A percentile compares a stretch with the other conserved stretches of the same genome.
Evolutionary conservation across 2,888 invertebrate genomes (phyloP).

Genomic region (Zonitis immaculata): DNA sequence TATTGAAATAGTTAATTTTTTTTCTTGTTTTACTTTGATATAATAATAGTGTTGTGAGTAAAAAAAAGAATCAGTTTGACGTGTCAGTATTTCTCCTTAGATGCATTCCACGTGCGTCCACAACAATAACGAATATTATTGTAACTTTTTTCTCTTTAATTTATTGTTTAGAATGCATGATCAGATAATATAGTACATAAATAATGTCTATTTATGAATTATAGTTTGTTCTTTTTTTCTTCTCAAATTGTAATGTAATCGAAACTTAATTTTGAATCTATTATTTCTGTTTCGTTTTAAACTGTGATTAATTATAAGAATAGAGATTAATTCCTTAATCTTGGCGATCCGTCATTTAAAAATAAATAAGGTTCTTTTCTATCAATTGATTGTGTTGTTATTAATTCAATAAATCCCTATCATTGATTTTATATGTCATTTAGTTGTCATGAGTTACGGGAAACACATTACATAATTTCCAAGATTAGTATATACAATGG

Average conservation of each 20-base stretch:
- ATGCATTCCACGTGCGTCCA: slow-evolving; percentile 34
- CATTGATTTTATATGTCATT: not conserved
- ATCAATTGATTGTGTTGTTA: not conserved
- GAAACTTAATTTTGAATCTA: not conserved
- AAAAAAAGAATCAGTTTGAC: slow-evolving; percentile 12
- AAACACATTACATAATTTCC: not conserved
- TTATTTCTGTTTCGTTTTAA: not conserved
- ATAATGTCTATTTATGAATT: slow-evolving; percentile 2
- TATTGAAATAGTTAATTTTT: slow-evolving; percentile 17
- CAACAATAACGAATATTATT: slow-evolving; percentile 12
- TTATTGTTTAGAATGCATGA: slow-evolving; percentile 12
- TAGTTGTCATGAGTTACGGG: not conserved
- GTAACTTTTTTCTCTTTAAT: too few relatives aligned
- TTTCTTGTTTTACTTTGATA: slow-evolving; percentile 44
- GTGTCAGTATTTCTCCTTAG: slow-evolving; percentile 29
- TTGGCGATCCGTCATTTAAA: not conserved
- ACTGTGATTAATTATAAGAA: not conserved
- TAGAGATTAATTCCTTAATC: not conserved
- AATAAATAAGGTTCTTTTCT: not conserved
- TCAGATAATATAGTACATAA: slow-evolving; percentile 2
- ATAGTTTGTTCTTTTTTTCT: slow-evolving; percentile 3
- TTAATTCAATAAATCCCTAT: not conserved
- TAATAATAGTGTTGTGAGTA: too few relatives aligned
- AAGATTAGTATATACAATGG: too few relatives aligned
- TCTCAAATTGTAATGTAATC: slow-evolving; percentile 14